phyloP scores from a whole-genome alignment of 2,797 vertebrate genomes.

The Mormyrus hasselquistii region DNA sequence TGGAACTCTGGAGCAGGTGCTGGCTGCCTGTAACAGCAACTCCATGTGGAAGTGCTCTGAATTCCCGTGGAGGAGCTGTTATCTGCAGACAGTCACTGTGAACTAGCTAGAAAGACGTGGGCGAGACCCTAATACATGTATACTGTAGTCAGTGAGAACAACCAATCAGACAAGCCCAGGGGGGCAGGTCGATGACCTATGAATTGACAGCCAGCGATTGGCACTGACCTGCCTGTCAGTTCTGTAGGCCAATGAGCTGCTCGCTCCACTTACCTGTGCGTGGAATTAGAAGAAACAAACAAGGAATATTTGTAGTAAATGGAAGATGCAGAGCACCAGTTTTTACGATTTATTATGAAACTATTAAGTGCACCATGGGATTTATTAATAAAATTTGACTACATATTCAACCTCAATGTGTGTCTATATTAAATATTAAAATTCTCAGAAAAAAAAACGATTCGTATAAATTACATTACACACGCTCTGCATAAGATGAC shows the following conservation, averaged over 20 bases:
- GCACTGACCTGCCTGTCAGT: slow-evolving; percentile 75
- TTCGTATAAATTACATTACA: not conserved
- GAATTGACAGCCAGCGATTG: slow-evolving; percentile 82
- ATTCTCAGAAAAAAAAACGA: not conserved
- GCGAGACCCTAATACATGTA: not conserved
- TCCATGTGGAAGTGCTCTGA: slow-evolving; percentile 78
- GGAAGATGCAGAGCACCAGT: not conserved
- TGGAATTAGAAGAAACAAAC: not conserved
- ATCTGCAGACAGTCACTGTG: slow-evolving; percentile 62
- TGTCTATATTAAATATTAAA: not conserved
- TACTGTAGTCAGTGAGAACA: not conserved
- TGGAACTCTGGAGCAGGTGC: slow-evolving; percentile 36
- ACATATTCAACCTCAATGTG: not conserved
- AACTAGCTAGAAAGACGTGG: not conserved
- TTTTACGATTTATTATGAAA: not conserved
- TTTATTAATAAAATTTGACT: slow-evolving; percentile 1
- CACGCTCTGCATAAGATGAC: not conserved
- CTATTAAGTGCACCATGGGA: not conserved
- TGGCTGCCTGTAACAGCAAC: slow-evolving; percentile 89
- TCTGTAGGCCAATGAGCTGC: slow-evolving; percentile 83
- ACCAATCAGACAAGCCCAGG: slow-evolving; percentile 23
- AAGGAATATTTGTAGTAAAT: not conserved
- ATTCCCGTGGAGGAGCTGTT: slow-evolving; percentile 88
- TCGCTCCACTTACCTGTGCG: slow-evolving; percentile 43
- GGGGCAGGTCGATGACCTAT: slow-evolving; percentile 81